Evolutionary conservation across 2,888 invertebrate genomes (phyloP), one percentile per base, ranked within the genome.

Genomic region (Stenodema calcarata): DNA sequence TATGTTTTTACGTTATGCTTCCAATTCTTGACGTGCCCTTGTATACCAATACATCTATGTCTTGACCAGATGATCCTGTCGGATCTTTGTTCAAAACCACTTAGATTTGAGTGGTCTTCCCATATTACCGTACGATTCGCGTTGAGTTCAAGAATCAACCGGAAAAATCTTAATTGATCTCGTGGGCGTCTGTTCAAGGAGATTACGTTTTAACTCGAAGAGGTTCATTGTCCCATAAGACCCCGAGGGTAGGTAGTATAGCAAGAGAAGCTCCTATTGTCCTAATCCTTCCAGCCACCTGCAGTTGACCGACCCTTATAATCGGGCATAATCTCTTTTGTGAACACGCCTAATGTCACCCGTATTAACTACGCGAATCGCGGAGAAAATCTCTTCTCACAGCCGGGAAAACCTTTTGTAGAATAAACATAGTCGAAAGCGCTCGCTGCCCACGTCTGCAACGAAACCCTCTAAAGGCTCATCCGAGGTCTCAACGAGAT

Each of bases 291-390:
- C 79, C 47, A 6, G 79, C 47, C 44, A 47, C 79, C 79, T 79
- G 79, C 79, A 79, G 44, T 50, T 79, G 79, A 76, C 75, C 75
- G 75, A 79, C 79, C 79, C 79, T 79, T 79, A 79, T 79, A 79
- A 79, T 79, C 79, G 79, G 47, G 79, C 27, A 28, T 79, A 79
- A 79, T 79, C 79, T 44, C 79, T 27, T 79, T 79, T 79, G 79
- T 79, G 79, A 79, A 50, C 79, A 23, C 79, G n/a, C 12, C 23
- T 47, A 41, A 47, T 27, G 79, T 79, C 79, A 27, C 79, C 47
- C 79, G 79, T 30, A 79, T 79, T 50, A 79, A 76, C 75, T 41
- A 3, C 42, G 35, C 42, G 75, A 76, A 76, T 76, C 75, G 41
- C 41, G 75, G 30, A 16, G 18, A 76, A 76, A 76, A 50, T 50